phyloP scores from a whole-genome alignment of 2,113 vertebrate genomes.

The Procavia capensis region DNA sequence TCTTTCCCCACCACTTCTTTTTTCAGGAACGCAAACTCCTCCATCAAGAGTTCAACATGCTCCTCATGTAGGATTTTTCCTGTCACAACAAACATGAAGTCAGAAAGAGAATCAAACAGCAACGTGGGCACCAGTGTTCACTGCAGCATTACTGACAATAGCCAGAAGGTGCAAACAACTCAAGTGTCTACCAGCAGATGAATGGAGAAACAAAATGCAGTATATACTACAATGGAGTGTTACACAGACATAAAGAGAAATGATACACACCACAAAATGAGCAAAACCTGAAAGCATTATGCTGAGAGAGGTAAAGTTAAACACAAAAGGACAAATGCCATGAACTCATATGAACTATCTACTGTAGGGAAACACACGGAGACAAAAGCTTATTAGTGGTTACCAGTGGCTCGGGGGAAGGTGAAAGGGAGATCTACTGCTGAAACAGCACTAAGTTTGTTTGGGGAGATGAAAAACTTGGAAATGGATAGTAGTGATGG shows the following conservation, averaged over 20 bases:
- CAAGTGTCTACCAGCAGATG: not conserved
- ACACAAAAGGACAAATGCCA: not conserved
- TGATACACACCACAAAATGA: not conserved
- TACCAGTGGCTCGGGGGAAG: not conserved
- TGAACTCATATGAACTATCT: not conserved
- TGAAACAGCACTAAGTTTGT: not conserved
- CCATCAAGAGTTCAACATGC: slow-evolving; percentile 95
- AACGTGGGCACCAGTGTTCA: not conserved
- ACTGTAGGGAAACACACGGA: not conserved
- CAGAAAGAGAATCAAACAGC: not conserved
- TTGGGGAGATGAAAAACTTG: not conserved
- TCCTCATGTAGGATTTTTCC: slow-evolving; percentile 94
- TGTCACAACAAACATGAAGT: slow-evolving; percentile 75
- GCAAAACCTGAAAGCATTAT: not conserved
- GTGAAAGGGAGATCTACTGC: not conserved
- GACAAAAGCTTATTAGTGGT: not conserved
- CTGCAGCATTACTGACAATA: not conserved
- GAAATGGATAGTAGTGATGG: too few relatives aligned
- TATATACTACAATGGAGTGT: not conserved
- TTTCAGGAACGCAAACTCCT: slow-evolving; percentile 93
- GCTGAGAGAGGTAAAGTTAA: not conserved
- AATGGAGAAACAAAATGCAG: not conserved
- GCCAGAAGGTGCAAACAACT: not conserved
- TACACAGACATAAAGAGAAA: not conserved
- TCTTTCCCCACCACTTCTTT: slow-evolving; percentile 91